A percentile compares a stretch with the other conserved stretches of the same genome.
phyloP scores from a whole-genome alignment of 2,888 invertebrate genomes.

The Amblyjoppa fuscipennis region DNA sequence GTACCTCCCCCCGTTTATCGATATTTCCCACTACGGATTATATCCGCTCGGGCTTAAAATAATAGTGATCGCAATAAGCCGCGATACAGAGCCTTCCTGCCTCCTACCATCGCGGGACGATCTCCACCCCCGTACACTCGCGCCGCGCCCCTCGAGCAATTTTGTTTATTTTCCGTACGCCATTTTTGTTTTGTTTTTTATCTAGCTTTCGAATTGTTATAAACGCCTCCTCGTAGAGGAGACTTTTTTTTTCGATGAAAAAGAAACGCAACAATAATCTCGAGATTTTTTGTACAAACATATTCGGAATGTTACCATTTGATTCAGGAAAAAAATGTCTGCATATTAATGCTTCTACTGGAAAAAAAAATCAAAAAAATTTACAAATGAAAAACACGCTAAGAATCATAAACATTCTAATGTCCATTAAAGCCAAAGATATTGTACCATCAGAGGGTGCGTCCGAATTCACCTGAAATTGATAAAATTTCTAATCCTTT shows the following conservation, averaged over 20 bases:
- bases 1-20: conserved; percentile 73
- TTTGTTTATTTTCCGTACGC: conserved; percentile 1
- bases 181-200: background rate
- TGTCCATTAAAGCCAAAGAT: no score
- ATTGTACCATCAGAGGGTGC: no score
- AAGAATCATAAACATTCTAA: no score
- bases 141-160: conserved; percentile 4
- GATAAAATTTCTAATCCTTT: background rate
- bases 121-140: conserved; percentile 37
- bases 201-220: background rate
- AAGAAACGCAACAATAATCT: no score
- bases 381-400: no score
- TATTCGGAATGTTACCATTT: no score
- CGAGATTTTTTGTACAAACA: no score
- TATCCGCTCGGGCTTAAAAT: conserved; percentile 68
- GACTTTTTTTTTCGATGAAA: background rate
- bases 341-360: no score
- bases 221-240: background rate
- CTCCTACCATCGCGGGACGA: conserved; percentile 64
- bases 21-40: conserved; percentile 69
- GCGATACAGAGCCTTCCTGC: conserved; percentile 64
- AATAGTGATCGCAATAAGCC: conserved; percentile 72
- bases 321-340: no score
- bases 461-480: background rate
- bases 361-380: no score